phyloP scores from a whole-genome alignment of 2,113 vertebrate species.

The Grantiella picta region DNA sequence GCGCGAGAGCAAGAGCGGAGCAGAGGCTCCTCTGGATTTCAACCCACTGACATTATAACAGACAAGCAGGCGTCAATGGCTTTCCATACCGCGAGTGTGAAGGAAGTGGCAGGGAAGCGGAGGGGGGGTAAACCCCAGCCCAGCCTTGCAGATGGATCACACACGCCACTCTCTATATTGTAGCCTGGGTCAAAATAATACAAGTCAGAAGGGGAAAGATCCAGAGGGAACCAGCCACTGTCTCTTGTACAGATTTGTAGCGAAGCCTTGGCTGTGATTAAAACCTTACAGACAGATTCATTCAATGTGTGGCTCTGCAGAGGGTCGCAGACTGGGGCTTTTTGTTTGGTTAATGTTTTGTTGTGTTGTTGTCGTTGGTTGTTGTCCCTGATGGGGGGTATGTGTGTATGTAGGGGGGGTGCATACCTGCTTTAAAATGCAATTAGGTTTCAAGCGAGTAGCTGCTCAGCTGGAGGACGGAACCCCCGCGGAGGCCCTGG shows the following conservation, averaged over 20 bases:
- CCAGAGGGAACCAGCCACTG: constrained; percentile 71
- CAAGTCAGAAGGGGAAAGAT: constrained; percentile 75
- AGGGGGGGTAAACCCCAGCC: not conserved
- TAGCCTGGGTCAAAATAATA: constrained; percentile 71
- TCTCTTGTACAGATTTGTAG: constrained; percentile 77
- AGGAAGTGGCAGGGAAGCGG: constrained; percentile 65
- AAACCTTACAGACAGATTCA: constrained; percentile 74
- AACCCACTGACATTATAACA: constrained; percentile 62
- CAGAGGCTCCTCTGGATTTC: constrained; percentile 55
- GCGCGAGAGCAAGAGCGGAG: constrained; percentile 53
- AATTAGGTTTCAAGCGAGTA: constrained; percentile 43
- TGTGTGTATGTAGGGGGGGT: not conserved
- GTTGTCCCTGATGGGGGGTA: not conserved
- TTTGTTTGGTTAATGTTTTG: constrained; percentile 69
- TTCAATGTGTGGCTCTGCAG: constrained; percentile 69
- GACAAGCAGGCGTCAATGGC: constrained; percentile 77
- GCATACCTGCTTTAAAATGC: constrained; percentile 45
- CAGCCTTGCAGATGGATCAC: constrained; percentile 74
- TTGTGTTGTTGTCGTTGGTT: not conserved
- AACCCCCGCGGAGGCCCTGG: not conserved
- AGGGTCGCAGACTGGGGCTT: not conserved
- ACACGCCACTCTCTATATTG: constrained; percentile 72
- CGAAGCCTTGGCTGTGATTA: constrained; percentile 73
- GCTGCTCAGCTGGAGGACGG: constrained; percentile 8
- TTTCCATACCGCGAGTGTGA: constrained; percentile 65